These are phyloP conservation scores for Dichetophora obliterata DNA, from an alignment of 2,888 invertebrate species.

Conservation along the genomic window DNA sequence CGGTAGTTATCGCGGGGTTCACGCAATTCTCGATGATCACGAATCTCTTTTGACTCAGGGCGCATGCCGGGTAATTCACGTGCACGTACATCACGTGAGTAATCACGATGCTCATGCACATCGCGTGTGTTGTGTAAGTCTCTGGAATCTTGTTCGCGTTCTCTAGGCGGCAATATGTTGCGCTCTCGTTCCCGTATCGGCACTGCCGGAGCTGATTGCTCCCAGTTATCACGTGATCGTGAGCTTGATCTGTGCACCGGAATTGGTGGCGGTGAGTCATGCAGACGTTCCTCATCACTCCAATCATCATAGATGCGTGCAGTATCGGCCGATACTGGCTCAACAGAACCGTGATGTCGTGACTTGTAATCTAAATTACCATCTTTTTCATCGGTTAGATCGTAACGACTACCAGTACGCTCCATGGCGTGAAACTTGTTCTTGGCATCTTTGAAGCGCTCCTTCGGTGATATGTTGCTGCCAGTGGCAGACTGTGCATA, in stretches of 20 bases:
- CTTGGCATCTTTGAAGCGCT: slow-evolving; percentile 87
- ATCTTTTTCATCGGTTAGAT: slow-evolving; percentile 68
- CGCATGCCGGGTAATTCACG: slow-evolving; percentile 33
- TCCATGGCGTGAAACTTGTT: slow-evolving; percentile 87
- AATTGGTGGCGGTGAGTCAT: slow-evolving; percentile 51
- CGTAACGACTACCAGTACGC: slow-evolving; percentile 67
- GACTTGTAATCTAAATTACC: slow-evolving; percentile 45
- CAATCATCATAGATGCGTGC: slow-evolving; percentile 59
- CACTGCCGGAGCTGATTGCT: slow-evolving; percentile 37
- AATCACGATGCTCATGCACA: slow-evolving; percentile 41
- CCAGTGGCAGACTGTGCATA: slow-evolving; percentile 40
- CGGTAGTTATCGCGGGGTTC: neutral
- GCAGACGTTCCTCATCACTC: slow-evolving; percentile 65
- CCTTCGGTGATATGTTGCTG: slow-evolving; percentile 75
- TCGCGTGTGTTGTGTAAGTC: slow-evolving; percentile 22
- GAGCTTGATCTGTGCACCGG: slow-evolving; percentile 46
- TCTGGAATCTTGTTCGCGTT: slow-evolving; percentile 1
- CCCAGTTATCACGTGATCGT: slow-evolving; percentile 53
- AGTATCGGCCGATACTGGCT: slow-evolving; percentile 48
- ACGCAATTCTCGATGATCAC: neutral
- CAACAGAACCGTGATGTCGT: slow-evolving; percentile 59
- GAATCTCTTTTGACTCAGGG: slow-evolving; percentile 23
- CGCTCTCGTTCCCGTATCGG: slow-evolving; percentile 44
- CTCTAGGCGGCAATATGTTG: slow-evolving; percentile 34
- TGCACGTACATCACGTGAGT: slow-evolving; percentile 36